Conservation (phyloP, 2,113 vertebrate species). For the Ictalurus furcatus region DNA sequence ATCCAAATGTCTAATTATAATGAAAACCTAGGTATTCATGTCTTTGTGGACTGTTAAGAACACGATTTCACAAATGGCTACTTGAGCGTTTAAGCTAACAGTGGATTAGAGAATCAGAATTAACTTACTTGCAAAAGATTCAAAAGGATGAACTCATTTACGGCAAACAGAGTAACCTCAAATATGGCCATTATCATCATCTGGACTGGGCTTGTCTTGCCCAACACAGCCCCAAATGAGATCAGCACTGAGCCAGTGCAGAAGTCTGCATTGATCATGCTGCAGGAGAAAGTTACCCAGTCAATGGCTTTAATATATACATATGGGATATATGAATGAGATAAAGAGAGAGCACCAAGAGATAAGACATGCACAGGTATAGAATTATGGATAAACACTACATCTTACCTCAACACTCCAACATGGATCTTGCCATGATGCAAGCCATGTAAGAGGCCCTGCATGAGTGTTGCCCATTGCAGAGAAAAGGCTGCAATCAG, state of each 20-base stretch:
- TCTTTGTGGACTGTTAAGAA: not conserved
- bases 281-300: slow-evolving; percentile 55
- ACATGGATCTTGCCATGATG: slow-evolving; percentile 78
- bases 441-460: slow-evolving; percentile 81
- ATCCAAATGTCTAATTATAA: not conserved
- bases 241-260: slow-evolving; percentile 84
- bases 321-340: not conserved
- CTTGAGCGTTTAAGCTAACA: not conserved
- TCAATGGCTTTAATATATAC: not conserved
- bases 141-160: slow-evolving; percentile 85
- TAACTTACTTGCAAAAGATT: slow-evolving; percentile 75
- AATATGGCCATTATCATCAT: slow-evolving; percentile 83
- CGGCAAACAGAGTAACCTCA: slow-evolving; percentile 79
- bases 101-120: not conserved
- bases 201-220: slow-evolving; percentile 84
- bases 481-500: slow-evolving; percentile 80
- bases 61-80: not conserved
- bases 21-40: not conserved
- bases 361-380: not conserved
- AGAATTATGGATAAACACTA: not conserved
- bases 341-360: not conserved
- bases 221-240: slow-evolving; percentile 82
- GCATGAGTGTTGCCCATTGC: slow-evolving; percentile 89
- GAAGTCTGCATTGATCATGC: slow-evolving; percentile 91
- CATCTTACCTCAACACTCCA: slow-evolving; percentile 78